Base-by-base conservation (phyloP, 2,888 invertebrate species). In the Lottia gigantea region DNA sequence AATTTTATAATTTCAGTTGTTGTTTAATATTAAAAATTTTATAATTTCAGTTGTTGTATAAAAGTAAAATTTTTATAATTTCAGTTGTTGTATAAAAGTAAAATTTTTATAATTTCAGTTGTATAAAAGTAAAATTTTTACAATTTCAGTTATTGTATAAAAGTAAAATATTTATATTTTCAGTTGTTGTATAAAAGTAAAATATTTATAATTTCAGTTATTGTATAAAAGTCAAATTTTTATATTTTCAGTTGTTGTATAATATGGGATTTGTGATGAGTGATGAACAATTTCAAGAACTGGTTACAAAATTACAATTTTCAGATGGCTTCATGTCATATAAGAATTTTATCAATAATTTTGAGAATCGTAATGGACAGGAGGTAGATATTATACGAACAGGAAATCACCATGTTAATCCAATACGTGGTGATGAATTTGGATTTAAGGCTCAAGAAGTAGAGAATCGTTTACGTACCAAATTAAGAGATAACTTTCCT, bases 401-500 rank as follows among this genome's bases (percentile, higher is more conserved):
- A 8, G 81, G 79, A n/a, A 87, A 87, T 70, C 87, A 87, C 71
- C 74, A 77, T 6, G 85, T 86, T 19, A 86, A 88, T 72, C 78
- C 83, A 6, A 83, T 85, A 46, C 77, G 86, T 4, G 88, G 87
- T n/a, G 86, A 86, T 67, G 81, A 87, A 68, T 79, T 75, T 69
- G 82, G 83, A 15, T 83, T 87, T 82, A 83, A 80, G 25, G 84
- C 85, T 14, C 78, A 80, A 7, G 80, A 85, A 70, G 84, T 83
- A 12, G 86, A 86, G 70, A 68, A 65, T 26, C 85, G 82, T 67
- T 75, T 87, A 23, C 71, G 78, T 8, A 78, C 76, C 67, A 87
- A 87, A 76, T 78, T 87, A 2, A 73, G 85, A 25, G 86, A 86
- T 72, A 87, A 87, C 76, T 87, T 87, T 80, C 79, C 82, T 63